Evolutionary conservation across 2,797 vertebrate species (phyloP), one percentile per base, ranked within the genome.

Genomic region (Tiaroga cobitis): DNA sequence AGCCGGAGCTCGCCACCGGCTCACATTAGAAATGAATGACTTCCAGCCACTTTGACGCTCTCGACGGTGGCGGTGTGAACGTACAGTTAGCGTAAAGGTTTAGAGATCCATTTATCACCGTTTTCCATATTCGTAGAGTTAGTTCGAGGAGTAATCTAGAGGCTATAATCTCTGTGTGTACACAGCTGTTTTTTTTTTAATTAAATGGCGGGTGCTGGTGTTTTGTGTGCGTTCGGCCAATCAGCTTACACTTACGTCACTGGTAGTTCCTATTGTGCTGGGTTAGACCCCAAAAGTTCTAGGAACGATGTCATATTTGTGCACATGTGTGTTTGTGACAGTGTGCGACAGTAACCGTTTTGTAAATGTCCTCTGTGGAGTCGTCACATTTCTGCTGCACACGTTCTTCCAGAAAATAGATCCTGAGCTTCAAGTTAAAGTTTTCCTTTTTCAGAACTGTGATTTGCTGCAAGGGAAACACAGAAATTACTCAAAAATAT

Each of bases 361-460:
- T 98, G 89, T 96, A 97, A 88, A 99, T 93, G 88, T 98, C 97
- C 88, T 99, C 98, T 0, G 94, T 97, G 84, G 97, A 96, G 92
- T 96, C 96, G 13, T 97, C 96, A 81, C 97, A 97, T 90, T 97
- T 97, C 93, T 97, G 97, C 86, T 99, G 97, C 93, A 99, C 97
- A 70, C 95, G 95, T 88, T 99, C 98, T 91, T 99, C 98, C 91
- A 99, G 95, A 90, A 99, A 99, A 93, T 99, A 99, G 87, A 99
- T 99, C 56, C 98, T 97, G 83, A 99, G 96, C 89, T 99, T 99
- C 88, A 99, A 92, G 92, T 98, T 99, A 89, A 99, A 99, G 92
- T 99, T 99, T 87, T 99, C 98, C 90, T 99, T 99, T 92, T 99
- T 98, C 91, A 99, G 90, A 80, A 97, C 97, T 61, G 95, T 97